phyloP scores from a whole-genome alignment of 2,113 vertebrate species.

The Diadophis punctatus region DNA sequence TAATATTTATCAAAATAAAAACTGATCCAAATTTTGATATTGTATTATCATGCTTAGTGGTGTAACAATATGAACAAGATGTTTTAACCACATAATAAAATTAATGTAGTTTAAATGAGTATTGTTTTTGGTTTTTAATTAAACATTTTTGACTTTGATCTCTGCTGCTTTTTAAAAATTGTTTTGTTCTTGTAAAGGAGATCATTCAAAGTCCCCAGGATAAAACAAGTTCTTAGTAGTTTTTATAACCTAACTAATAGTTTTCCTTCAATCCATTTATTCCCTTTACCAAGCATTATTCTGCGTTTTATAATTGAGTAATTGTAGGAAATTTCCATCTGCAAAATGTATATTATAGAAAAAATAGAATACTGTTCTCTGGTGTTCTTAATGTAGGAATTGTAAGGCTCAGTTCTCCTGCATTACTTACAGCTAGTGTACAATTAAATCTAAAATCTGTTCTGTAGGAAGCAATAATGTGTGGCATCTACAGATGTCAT shows the following conservation, averaged over 20 bases:
- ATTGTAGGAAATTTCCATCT: background rate
- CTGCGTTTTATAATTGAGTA: background rate
- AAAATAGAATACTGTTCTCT: background rate
- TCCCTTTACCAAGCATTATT: background rate
- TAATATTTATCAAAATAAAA: background rate
- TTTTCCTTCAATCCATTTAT: background rate
- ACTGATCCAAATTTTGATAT: background rate
- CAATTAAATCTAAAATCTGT: background rate
- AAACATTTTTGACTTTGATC: background rate
- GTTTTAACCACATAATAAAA: background rate
- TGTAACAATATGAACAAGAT: background rate
- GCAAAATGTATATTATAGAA: background rate
- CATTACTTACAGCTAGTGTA: constrained; percentile 1
- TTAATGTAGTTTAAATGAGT: background rate
- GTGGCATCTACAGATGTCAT: constrained; percentile 19
- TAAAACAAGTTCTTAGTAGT: background rate
- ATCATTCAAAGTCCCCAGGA: background rate
- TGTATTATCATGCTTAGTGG: background rate
- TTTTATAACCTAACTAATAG: background rate
- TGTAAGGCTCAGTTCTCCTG: background rate
- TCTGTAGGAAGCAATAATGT: constrained; percentile 13
- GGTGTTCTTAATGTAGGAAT: background rate
- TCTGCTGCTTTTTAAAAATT: background rate
- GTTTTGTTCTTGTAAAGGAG: background rate
- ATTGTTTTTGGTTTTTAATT: background rate